Evolutionary conservation across 2,113 vertebrate species (phyloP).

Genomic region (Baryphthengus martii): DNA sequence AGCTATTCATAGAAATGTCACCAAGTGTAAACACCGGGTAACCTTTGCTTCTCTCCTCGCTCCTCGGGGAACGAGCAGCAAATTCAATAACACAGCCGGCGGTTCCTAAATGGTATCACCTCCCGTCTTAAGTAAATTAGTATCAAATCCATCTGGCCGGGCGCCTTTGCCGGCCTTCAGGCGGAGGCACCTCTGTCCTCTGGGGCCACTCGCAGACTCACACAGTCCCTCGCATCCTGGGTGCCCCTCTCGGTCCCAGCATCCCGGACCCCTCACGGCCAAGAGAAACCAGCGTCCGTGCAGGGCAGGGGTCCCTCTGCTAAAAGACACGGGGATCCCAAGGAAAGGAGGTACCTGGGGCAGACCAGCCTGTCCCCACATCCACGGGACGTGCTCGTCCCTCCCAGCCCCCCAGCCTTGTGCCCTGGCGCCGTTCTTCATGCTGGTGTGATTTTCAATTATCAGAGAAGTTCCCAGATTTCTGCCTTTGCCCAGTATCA

Average conservation of each 20-base stretch:
- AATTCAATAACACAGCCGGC: background rate
- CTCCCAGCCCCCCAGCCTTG: rapidly evolving
- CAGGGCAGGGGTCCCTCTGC: background rate
- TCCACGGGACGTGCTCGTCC: rapidly evolving
- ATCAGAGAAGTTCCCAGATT: background rate
- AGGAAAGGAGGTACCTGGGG: background rate
- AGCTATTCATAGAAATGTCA: conserved; percentile 42
- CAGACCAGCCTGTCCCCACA: background rate
- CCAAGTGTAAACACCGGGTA: conserved; percentile 33
- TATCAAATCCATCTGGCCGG: background rate
- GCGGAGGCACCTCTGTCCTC: background rate
- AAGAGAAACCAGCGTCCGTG: background rate
- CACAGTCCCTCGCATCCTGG: rapidly evolving
- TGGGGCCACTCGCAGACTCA: background rate
- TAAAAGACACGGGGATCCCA: background rate
- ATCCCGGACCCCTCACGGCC: background rate
- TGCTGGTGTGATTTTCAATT: background rate
- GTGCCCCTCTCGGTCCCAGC: background rate
- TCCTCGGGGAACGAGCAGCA: background rate
- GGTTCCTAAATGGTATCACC: background rate
- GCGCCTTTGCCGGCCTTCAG: background rate
- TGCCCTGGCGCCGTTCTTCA: background rate
- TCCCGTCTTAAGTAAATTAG: background rate
- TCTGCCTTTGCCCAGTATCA: conserved; percentile 47
- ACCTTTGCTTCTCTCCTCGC: background rate